Evolutionary conservation across 1,140 invertebrate species (phyloP), one percentile per base, ranked within the genome.

Genomic region (Watersipora subatra): DNA sequence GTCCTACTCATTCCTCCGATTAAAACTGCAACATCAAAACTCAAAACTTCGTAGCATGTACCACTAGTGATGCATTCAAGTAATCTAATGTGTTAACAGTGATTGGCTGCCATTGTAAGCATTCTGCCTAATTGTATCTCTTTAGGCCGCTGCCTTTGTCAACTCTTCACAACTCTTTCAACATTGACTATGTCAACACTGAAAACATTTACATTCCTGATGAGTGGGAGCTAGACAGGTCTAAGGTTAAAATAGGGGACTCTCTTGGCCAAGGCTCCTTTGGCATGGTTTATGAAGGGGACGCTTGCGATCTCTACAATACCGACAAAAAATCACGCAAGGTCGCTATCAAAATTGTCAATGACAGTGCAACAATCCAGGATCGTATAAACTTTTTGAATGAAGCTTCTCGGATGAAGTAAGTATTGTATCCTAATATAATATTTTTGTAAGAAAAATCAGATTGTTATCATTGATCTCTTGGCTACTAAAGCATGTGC

Each of bases 321-420:
- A 68, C 63, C 20, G 70, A 67, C 27, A 77, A 84, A 2, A 80
- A 81, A 65, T 83, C 83, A 1, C 78, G 87, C 7, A 83, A 84
- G 22, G 95, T 93, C 77, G 94, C 95, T 69, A 86, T 98, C 46
- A 99, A 98, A 84, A 97, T 92, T 65, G 91, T 95, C 19, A 92
- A 92, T 76, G 89, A 93, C 74, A 86, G 88, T 75, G 89, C 92
- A 20, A 88, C 88, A 25, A 86, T 90, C 74, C 80, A 87, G 65
- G 91, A 97, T 75, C 83, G 91, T 56, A 86, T 89, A 66, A 89
- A 92, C 77, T 97, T 98, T 80, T 82, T 98, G n/a, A 92, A 93
- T 75, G 94, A 97, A 82, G 93, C 92, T n/a, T 90, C 89, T 22
- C 89, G 93, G 12, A 96, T 97, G 93, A 96, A 96, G 85, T 87